phyloP scores from a whole-genome alignment of 2,113 vertebrate species.

The Peromyscus californicus region DNA sequence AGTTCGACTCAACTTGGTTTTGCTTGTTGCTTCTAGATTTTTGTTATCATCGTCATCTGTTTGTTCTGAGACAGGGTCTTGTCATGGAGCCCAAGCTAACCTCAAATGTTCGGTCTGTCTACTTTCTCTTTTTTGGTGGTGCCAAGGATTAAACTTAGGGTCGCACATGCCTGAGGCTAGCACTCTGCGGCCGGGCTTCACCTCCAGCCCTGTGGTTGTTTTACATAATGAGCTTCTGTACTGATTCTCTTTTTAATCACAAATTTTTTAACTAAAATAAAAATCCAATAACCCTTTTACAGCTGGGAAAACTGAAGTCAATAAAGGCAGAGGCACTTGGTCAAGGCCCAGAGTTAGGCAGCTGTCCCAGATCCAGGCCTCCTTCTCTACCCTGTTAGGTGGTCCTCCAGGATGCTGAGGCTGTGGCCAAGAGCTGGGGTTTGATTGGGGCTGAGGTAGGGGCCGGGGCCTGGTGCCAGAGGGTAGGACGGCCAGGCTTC shows the following conservation, averaged over 20 bases:
- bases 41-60: not conserved
- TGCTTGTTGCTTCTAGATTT: not conserved
- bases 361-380: not conserved
- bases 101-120: not conserved
- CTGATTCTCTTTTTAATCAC: not conserved
- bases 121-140: not conserved
- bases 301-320: not conserved
- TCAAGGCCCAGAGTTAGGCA: not conserved
- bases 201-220: not conserved
- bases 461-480: not conserved
- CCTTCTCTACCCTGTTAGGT: not conserved
- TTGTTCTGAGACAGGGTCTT: not conserved
- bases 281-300: not conserved
- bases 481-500: not conserved
- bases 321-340: not conserved
- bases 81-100: not conserved
- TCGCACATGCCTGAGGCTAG: not conserved
- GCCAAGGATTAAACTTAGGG: not conserved
- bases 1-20: not conserved
- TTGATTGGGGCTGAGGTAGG: not conserved
- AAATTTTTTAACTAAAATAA: not conserved
- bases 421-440: not conserved
- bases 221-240: not conserved
- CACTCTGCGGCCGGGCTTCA: fast-evolving
- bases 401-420: not conserved